These are phyloP conservation scores for Trilocha varians DNA, from an alignment of 2,888 invertebrate species.

Conservation along the genomic window DNA sequence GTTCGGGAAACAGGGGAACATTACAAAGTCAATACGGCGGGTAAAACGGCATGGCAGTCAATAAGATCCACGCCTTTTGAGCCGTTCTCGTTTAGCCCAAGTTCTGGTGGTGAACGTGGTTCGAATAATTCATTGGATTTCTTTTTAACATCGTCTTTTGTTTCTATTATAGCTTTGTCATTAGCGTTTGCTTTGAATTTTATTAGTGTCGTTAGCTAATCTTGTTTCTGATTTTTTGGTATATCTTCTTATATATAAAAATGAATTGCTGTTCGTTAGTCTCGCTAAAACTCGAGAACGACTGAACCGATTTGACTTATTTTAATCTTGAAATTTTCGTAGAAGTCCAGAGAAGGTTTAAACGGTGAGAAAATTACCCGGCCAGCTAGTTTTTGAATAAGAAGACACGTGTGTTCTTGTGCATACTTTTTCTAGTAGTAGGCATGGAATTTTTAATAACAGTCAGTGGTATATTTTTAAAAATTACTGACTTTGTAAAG, in stretches of 20 bases:
- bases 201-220: background rate
- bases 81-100: slow-evolving; percentile 48
- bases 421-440: too few relatives aligned
- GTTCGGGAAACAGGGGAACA: slow-evolving; percentile 66
- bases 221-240: background rate
- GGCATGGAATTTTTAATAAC: too few relatives aligned
- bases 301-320: too few relatives aligned
- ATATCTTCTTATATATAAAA: too few relatives aligned
- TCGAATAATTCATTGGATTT: slow-evolving; percentile 31
- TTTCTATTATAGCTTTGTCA: background rate
- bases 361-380: too few relatives aligned
- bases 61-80: slow-evolving; percentile 52
- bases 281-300: too few relatives aligned
- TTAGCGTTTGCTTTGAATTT: background rate
- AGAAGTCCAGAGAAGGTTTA: too few relatives aligned
- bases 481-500: too few relatives aligned
- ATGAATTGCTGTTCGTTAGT: too few relatives aligned
- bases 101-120: slow-evolving; percentile 42
- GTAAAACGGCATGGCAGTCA: slow-evolving; percentile 55
- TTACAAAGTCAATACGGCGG: slow-evolving; percentile 63
- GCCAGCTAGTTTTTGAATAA: too few relatives aligned
- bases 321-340: slow-evolving; percentile 1
- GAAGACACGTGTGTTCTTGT: too few relatives aligned
- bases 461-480: too few relatives aligned
- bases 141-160: background rate